Evolutionary conservation across 2,797 vertebrate species (phyloP).

Genomic region (Eurystomus glaucurus): DNA sequence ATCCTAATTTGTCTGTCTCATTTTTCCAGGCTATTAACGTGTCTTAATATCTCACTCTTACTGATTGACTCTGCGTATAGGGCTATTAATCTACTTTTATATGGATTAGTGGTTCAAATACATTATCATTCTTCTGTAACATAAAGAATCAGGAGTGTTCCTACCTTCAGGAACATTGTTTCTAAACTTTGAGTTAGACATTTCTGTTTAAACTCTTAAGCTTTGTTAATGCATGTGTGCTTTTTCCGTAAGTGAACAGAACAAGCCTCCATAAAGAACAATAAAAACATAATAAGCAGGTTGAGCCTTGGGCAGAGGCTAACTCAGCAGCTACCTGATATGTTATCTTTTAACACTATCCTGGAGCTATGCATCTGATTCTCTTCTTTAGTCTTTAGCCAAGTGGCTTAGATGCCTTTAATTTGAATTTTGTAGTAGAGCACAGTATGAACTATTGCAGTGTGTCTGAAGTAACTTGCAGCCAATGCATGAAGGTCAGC

Average conservation of each 20-base stretch:
- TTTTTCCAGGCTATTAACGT: constrained; percentile 20
- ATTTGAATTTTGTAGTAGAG: background rate
- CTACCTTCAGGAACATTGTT: background rate
- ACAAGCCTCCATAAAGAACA: background rate
- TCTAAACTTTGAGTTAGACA: background rate
- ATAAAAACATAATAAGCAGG: background rate
- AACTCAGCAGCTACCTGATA: background rate
- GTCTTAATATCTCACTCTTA: background rate
- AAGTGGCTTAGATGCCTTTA: background rate
- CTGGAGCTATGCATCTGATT: background rate
- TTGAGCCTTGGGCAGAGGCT: background rate
- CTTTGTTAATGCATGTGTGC: background rate
- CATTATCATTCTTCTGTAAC: background rate
- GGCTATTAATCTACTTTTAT: background rate
- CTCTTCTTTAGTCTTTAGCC: background rate
- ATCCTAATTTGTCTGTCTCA: background rate
- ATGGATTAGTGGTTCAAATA: background rate
- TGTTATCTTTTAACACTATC: background rate
- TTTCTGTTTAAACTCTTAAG: background rate
- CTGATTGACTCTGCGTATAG: background rate
- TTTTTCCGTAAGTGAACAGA: background rate
- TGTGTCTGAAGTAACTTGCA: background rate
- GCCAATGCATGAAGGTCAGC: background rate
- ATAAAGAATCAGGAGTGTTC: background rate
- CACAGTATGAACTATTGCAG: background rate